Percentiles rank a stretch among this genome's conserved stretches.
Evolutionary conservation across 2,797 vertebrate species (phyloP).

Genomic region (Clarias laeviceps): DNA sequence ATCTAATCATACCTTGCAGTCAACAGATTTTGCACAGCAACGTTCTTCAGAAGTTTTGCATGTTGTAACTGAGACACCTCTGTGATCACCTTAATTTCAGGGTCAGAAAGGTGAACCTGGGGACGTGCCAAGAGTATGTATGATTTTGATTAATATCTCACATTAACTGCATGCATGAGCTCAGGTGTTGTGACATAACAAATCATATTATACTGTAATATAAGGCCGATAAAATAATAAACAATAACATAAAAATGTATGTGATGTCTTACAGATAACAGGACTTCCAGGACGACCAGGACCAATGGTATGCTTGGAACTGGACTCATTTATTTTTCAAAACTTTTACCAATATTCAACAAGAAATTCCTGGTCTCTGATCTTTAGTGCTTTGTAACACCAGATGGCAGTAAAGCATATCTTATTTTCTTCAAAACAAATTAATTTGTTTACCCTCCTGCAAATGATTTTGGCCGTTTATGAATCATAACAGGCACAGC

Average conservation of each 20-base stretch:
- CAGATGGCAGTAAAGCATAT: conserved; percentile 72
- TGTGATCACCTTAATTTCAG: conserved; percentile 64
- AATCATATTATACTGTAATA: neutral
- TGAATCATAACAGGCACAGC: neutral
- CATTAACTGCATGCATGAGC: neutral
- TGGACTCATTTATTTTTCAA: neutral
- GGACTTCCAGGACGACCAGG: conserved; percentile 90
- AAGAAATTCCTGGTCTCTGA: neutral
- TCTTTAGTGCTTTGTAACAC: conserved; percentile 59
- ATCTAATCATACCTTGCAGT: neutral
- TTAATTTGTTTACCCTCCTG: neutral
- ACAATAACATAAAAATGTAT: neutral
- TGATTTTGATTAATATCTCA: neutral
- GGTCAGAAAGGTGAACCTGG: conserved; percentile 97
- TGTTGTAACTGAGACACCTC: neutral
- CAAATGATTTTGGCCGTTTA: neutral
- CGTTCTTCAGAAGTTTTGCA: neutral
- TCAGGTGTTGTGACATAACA: neutral
- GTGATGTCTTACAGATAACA: conserved; percentile 76
- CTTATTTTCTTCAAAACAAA: conserved; percentile 47
- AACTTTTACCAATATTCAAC: neutral
- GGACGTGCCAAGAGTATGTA: conserved; percentile 89
- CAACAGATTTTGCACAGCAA: neutral
- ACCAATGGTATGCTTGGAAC: conserved; percentile 80
- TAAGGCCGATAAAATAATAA: neutral